phyloP scores from a whole-genome alignment of 1,140 invertebrate species.

The Ooceraea biroi region DNA sequence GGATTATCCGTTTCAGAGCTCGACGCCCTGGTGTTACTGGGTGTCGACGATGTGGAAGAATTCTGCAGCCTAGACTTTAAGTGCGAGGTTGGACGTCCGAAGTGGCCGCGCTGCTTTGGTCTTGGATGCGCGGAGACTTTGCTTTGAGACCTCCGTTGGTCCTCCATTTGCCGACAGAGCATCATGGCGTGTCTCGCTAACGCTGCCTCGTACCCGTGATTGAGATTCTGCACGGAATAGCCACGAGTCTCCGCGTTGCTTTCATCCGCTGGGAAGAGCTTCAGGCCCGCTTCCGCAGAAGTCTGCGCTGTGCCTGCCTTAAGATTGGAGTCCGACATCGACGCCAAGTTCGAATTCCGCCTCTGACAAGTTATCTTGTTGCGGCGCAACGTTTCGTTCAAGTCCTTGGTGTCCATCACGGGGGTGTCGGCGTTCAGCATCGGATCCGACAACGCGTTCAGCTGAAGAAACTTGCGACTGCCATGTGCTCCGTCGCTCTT shows the following conservation, averaged over 20 bases:
- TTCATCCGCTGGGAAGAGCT: slow-evolving; percentile 41
- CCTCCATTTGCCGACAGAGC: slow-evolving; percentile 74
- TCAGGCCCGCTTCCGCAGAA: slow-evolving; percentile 48
- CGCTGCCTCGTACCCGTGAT: slow-evolving; percentile 65
- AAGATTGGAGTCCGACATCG: slow-evolving; percentile 82
- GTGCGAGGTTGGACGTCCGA: slow-evolving; percentile 62
- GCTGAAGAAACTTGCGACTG: slow-evolving; percentile 68
- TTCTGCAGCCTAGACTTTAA: slow-evolving; percentile 70
- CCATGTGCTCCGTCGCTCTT: slow-evolving; percentile 71
- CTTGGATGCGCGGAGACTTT: slow-evolving; percentile 57
- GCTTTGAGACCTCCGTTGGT: slow-evolving; percentile 68
- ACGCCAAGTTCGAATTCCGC: slow-evolving; percentile 78
- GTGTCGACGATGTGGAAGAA: slow-evolving; percentile 65
- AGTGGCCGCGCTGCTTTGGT: slow-evolving; percentile 54
- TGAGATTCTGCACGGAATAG: slow-evolving; percentile 78
- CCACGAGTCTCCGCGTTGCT: slow-evolving; percentile 41
- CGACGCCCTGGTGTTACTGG: slow-evolving; percentile 32
- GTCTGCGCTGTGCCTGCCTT: slow-evolving; percentile 64
- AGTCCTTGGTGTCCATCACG: slow-evolving; percentile 47
- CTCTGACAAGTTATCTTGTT: slow-evolving; percentile 56
- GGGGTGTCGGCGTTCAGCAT: slow-evolving; percentile 75
- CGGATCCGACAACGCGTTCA: slow-evolving; percentile 83
- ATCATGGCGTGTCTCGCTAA: slow-evolving; percentile 70
- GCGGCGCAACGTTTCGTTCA: slow-evolving; percentile 61
- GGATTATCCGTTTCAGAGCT: slow-evolving; percentile 56